Evolutionary conservation across 1,140 invertebrate genomes (phyloP).

Genomic region (Cheumatopsyche charites): DNA sequence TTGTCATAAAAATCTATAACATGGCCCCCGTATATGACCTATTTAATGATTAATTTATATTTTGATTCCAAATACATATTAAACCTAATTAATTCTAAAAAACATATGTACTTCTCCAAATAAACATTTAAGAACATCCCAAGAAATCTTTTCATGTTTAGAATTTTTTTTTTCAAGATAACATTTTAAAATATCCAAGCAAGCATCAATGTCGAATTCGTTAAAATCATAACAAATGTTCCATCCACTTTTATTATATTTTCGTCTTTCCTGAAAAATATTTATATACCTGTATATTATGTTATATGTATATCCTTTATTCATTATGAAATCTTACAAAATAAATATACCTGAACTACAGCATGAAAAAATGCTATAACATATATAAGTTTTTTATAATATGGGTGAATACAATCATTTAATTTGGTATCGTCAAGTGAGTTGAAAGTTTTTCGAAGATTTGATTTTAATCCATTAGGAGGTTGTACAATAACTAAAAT

Average conservation of each 20-base stretch:
- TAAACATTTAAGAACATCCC: conserved; percentile 88
- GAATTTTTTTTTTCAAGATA: conserved; percentile 76
- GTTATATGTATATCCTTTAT: conserved; percentile 6
- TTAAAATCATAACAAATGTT: conserved; percentile 93
- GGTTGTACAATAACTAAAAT: conserved; percentile 84
- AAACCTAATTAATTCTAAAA: too few species aligned
- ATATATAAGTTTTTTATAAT: conserved; percentile 80
- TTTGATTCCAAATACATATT: too few species aligned
- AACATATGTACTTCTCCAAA: conserved; percentile 91
- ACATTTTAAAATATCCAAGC: conserved; percentile 79
- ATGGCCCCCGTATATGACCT: conserved; percentile 92
- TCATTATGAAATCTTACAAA: too few species aligned
- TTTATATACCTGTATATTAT: conserved; percentile 4
- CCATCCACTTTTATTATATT: conserved; percentile 93
- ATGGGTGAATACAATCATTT: conserved; percentile 72
- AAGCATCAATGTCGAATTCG: conserved; percentile 89
- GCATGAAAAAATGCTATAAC: conserved; percentile 90
- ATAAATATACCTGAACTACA: conserved; percentile 73
- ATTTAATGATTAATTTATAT: conserved; percentile 17
- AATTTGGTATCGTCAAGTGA: conserved; percentile 77
- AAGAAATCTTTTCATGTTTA: conserved; percentile 74
- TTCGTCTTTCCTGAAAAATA: conserved; percentile 75
- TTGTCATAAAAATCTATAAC: conserved; percentile 90
- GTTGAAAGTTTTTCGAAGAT: conserved; percentile 86
- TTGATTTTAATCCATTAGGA: conserved; percentile 87